Evolutionary conservation across 1,140 invertebrate genomes (phyloP).

Genomic region (Leucophenga varia): DNA sequence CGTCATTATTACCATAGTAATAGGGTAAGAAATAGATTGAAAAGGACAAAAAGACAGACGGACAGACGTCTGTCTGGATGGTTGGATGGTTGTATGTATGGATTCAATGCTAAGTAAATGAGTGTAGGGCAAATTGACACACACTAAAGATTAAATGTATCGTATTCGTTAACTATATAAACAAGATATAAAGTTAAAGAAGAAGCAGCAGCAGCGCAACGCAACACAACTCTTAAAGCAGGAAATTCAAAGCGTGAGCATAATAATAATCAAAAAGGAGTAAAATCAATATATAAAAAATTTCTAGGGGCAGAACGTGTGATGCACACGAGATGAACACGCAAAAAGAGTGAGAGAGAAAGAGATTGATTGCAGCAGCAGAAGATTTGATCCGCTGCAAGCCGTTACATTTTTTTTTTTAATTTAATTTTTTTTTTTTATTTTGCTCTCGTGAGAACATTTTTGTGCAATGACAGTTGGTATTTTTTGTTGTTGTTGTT

Average conservation of each 20-base stretch:
- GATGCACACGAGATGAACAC: too few relatives aligned
- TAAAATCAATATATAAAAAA: neutral
- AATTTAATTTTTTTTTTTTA: too few relatives aligned
- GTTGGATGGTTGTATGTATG: slow-evolving; percentile 19
- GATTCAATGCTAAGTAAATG: slow-evolving; percentile 53
- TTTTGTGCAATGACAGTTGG: too few relatives aligned
- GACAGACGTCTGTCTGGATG: slow-evolving; percentile 5
- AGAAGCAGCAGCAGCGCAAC: too few relatives aligned
- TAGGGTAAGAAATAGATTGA: too few relatives aligned
- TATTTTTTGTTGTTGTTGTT: slow-evolving; percentile 16
- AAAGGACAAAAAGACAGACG: too few relatives aligned
- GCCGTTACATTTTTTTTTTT: slow-evolving; percentile 40
- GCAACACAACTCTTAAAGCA: neutral
- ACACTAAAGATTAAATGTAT: slow-evolving; percentile 55
- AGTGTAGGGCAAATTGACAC: slow-evolving; percentile 53
- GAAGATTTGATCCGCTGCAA: slow-evolving; percentile 41
- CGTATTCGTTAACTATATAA: slow-evolving; percentile 54
- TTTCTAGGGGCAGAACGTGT: too few relatives aligned
- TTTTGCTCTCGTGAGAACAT: too few relatives aligned
- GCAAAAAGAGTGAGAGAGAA: slow-evolving; percentile 4
- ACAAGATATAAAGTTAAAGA: too few relatives aligned
- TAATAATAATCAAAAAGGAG: neutral
- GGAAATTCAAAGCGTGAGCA: slow-evolving; percentile 22
- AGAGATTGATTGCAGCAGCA: slow-evolving; percentile 1
- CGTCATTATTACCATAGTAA: too few relatives aligned